These are phyloP conservation scores for Apis dorsata DNA, from an alignment of 1,140 invertebrate genomes.

Conservation along the genomic window DNA sequence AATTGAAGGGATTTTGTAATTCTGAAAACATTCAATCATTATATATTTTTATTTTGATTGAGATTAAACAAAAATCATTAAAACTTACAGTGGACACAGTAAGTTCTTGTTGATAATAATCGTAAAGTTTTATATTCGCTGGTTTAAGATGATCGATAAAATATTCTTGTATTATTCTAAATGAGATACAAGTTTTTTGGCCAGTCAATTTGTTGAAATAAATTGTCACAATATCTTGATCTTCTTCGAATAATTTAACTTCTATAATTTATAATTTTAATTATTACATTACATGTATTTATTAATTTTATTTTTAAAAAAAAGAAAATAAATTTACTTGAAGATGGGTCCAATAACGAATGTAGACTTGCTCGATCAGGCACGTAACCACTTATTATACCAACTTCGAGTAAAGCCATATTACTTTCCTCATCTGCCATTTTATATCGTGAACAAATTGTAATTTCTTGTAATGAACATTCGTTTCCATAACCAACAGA, in stretches of 20 bases:
- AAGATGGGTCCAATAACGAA: conserved; percentile 74
- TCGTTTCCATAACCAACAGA: conserved; percentile 70
- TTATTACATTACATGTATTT: background rate
- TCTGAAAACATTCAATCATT: conserved; percentile 59
- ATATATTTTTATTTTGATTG: background rate
- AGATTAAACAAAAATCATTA: background rate
- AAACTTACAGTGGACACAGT: conserved; percentile 71
- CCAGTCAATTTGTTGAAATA: conserved; percentile 80
- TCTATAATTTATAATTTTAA: conserved; percentile 70
- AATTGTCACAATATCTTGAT: conserved; percentile 76
- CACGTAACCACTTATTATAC: conserved; percentile 84
- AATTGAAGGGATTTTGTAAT: conserved; percentile 68
- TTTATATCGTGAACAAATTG: conserved; percentile 76
- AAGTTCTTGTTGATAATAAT: conserved; percentile 85
- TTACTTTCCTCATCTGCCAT: conserved; percentile 79
- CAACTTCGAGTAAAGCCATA: conserved; percentile 85
- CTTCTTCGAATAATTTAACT: conserved; percentile 81
- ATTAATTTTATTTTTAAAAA: background rate
- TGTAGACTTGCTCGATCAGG: conserved; percentile 81
- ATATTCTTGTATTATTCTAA: conserved; percentile 77
- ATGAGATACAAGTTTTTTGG: conserved; percentile 79
- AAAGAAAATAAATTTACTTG: conserved; percentile 71
- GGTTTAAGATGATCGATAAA: conserved; percentile 80
- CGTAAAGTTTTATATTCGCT: conserved; percentile 83
- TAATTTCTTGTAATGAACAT: conserved; percentile 75